Conservation (phyloP, 1,140 invertebrate species). For the Episyrphus balteatus region DNA sequence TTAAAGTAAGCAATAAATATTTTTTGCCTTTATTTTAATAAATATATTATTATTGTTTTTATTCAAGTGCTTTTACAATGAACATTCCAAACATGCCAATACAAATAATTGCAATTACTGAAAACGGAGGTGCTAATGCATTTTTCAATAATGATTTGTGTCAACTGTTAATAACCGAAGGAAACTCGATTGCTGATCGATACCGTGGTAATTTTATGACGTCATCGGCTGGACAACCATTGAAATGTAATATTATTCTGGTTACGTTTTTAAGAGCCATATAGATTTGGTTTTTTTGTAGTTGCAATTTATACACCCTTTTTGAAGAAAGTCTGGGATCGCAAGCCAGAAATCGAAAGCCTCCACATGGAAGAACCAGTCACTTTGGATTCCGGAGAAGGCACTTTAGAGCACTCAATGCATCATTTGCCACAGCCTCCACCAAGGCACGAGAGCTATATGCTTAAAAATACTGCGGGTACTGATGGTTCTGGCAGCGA, state of each 20-base stretch:
- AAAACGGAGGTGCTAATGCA: conserved; percentile 72
- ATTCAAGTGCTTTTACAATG: conserved; percentile 76
- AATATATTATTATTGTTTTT: neutral
- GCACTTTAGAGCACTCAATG: conserved; percentile 54
- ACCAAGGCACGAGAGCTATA: conserved; percentile 58
- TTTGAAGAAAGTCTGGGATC: conserved; percentile 92
- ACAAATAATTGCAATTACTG: conserved; percentile 87
- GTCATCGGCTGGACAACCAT: conserved; percentile 32
- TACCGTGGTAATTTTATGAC: conserved; percentile 89
- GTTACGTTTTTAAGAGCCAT: neutral
- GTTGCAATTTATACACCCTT: conserved; percentile 92
- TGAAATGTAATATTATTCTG: conserved; percentile 24
- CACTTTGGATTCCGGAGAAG: conserved; percentile 52
- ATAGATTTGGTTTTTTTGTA: conserved; percentile 37
- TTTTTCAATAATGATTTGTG: conserved; percentile 84
- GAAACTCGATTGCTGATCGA: conserved; percentile 82
- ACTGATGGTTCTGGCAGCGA: conserved; percentile 53
- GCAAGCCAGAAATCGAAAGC: conserved; percentile 89
- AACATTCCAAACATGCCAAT: conserved; percentile 91
- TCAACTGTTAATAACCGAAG: conserved; percentile 84
- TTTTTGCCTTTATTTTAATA: neutral
- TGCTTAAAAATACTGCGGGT: conserved; percentile 33
- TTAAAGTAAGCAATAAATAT: conserved; percentile 58
- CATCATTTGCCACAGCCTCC: conserved; percentile 51
- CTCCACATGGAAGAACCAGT: conserved; percentile 79